phyloP scores from a whole-genome alignment of 2,113 vertebrate species.

The Penelope pileata region DNA sequence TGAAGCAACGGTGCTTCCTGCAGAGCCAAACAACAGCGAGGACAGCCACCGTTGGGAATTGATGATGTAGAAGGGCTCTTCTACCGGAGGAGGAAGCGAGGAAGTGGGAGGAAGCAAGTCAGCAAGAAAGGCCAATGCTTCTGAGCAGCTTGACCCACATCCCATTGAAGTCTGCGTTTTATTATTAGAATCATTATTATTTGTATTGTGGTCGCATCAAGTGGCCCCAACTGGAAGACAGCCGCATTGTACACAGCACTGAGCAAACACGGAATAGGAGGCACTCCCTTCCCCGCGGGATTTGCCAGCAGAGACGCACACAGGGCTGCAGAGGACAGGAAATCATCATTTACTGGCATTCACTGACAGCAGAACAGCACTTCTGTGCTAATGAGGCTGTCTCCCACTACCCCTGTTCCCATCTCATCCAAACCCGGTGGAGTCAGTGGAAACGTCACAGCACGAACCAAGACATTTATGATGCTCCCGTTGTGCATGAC shows the following conservation, averaged over 20 bases:
- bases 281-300: conserved; percentile 49
- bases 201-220: conserved; percentile 50
- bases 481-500: neutral
- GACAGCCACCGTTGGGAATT: conserved; percentile 56
- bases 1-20: conserved; percentile 63
- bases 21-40: conserved; percentile 53
- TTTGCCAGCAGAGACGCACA: conserved; percentile 19
- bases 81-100: neutral
- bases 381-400: neutral
- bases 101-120: conserved; percentile 64
- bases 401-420: neutral
- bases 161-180: conserved; percentile 55
- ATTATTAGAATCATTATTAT: conserved; percentile 66
- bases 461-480: neutral
- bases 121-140: conserved; percentile 25
- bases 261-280: conserved; percentile 29
- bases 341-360: conserved; percentile 31
- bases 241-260: conserved; percentile 39
- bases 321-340: conserved; percentile 25
- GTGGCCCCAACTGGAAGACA: conserved; percentile 40
- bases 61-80: conserved; percentile 41
- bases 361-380: neutral
- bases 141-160: conserved; percentile 33
- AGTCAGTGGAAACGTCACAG: neutral
- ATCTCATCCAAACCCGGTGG: neutral